phyloP scores from a whole-genome alignment of 2,797 vertebrate genomes.

The Oophaga sylvatica region DNA sequence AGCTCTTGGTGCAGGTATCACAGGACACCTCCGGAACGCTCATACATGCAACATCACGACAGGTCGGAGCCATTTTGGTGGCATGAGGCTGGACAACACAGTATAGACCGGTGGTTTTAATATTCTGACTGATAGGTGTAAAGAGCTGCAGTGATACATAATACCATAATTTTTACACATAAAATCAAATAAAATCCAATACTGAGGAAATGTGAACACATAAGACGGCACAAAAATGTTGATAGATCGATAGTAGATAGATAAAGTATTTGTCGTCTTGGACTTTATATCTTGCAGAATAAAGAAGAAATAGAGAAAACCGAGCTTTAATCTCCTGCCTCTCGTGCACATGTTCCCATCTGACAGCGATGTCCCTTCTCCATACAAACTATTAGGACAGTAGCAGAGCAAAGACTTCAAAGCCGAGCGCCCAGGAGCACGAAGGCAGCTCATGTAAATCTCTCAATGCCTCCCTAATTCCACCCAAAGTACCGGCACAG shows the following conservation, averaged over 20 bases:
- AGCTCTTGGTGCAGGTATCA: too few species aligned
- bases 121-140: too few species aligned
- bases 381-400: background rate
- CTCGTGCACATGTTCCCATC: background rate
- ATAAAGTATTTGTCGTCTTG: background rate
- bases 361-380: conserved; percentile 12
- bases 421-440: background rate
- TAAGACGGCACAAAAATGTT: background rate
- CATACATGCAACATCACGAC: too few species aligned
- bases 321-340: conserved; percentile 1
- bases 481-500: conserved; percentile 29
- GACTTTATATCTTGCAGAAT: background rate
- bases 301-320: background rate
- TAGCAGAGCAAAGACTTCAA: conserved; percentile 35
- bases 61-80: too few species aligned
- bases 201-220: too few species aligned
- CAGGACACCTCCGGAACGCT: too few species aligned
- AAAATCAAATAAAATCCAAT: too few species aligned
- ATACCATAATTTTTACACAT: too few species aligned
- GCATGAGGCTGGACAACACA: too few species aligned
- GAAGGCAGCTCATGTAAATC: conserved; percentile 43
- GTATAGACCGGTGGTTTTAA: too few species aligned
- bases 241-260: background rate
- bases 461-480: conserved; percentile 49
- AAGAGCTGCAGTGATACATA: too few species aligned